A percentile compares a stretch with the other conserved stretches of the same genome.
Evolutionary conservation across 2,888 invertebrate species (phyloP).

Genomic region (Candidula unifasciata): DNA sequence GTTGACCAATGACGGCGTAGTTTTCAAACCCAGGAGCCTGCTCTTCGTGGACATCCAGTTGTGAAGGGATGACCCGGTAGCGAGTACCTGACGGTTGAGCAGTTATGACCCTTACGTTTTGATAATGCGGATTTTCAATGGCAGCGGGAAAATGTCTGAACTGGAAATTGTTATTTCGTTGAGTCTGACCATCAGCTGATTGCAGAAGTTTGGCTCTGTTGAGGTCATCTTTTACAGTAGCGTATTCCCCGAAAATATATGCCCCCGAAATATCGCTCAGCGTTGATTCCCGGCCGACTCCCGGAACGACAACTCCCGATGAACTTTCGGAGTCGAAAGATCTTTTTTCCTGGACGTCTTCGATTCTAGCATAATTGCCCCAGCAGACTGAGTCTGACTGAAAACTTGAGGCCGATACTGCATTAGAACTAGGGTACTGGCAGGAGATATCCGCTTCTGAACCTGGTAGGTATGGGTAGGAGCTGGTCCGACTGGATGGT

Average conservation of each 20-base stretch:
- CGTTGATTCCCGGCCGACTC: conserved; percentile 31
- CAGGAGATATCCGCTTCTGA: not conserved
- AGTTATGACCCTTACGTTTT: conserved; percentile 22
- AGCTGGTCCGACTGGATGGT: not conserved
- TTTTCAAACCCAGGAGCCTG: not conserved
- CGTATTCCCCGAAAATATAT: conserved; percentile 46
- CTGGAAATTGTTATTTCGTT: not conserved
- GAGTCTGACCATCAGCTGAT: not conserved
- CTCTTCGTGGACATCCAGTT: conserved; percentile 9
- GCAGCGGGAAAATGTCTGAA: no score
- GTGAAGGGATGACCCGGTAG: not conserved
- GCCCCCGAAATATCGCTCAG: conserved; percentile 36
- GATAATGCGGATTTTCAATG: conserved; percentile 24
- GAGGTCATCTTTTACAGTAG: conserved; percentile 37
- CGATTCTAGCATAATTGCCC: conserved; percentile 43
- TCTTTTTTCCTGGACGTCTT: conserved; percentile 37
- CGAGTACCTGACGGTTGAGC: not conserved
- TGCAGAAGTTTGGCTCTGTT: not conserved
- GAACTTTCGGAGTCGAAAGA: conserved; percentile 48
- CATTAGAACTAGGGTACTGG: not conserved
- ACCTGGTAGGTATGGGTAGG: conserved; percentile 19
- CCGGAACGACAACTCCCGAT: conserved; percentile 43
- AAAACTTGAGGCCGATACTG: conserved; percentile 11
- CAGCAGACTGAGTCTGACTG: conserved; percentile 22
- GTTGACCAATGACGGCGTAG: conserved; percentile 12